Percentiles rank a stretch among this genome's conserved stretches.
phyloP scores from a whole-genome alignment of 2,113 vertebrate species.

The Recurvirostra avosetta region DNA sequence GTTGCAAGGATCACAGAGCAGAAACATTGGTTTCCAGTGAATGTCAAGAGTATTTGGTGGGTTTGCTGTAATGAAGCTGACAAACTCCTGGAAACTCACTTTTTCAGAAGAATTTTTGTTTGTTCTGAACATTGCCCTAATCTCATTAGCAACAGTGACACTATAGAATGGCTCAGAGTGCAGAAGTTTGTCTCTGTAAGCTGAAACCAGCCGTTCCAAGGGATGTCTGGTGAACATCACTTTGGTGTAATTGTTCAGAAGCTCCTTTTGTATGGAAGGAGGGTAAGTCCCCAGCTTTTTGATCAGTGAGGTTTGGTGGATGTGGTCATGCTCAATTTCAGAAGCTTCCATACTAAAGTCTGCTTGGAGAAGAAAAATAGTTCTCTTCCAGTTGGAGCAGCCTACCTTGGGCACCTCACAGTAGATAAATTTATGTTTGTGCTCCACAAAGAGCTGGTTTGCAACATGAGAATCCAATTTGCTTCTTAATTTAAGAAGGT shows the following conservation, averaged over 20 bases:
- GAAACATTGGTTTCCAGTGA: slow-evolving; percentile 69
- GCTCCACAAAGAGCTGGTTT: slow-evolving; percentile 59
- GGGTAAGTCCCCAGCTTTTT: slow-evolving; percentile 39
- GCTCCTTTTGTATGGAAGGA: not conserved
- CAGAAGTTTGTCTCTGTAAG: slow-evolving; percentile 70
- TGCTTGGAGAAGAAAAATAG: slow-evolving; percentile 54
- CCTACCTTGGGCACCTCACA: slow-evolving; percentile 73
- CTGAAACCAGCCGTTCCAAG: slow-evolving; percentile 68
- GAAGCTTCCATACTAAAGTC: not conserved
- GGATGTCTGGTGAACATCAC: slow-evolving; percentile 70
- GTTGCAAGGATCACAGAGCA: slow-evolving; percentile 67
- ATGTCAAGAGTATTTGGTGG: not conserved
- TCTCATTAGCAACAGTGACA: slow-evolving; percentile 17
- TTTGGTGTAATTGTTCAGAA: slow-evolving; percentile 62
- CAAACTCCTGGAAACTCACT: slow-evolving; percentile 66
- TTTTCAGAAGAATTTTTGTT: not conserved
- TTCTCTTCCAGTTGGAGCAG: slow-evolving; percentile 72
- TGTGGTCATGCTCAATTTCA: slow-evolving; percentile 7
- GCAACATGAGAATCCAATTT: not conserved
- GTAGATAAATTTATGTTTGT: slow-evolving; percentile 61
- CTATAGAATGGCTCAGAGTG: slow-evolving; percentile 48
- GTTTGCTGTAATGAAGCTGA: slow-evolving; percentile 7
- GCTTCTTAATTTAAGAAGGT: not conserved
- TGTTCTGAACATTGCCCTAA: slow-evolving; percentile 50
- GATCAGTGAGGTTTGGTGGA: slow-evolving; percentile 30